phyloP scores from a whole-genome alignment of 2,113 vertebrate species.

The Carassius gibelio region DNA sequence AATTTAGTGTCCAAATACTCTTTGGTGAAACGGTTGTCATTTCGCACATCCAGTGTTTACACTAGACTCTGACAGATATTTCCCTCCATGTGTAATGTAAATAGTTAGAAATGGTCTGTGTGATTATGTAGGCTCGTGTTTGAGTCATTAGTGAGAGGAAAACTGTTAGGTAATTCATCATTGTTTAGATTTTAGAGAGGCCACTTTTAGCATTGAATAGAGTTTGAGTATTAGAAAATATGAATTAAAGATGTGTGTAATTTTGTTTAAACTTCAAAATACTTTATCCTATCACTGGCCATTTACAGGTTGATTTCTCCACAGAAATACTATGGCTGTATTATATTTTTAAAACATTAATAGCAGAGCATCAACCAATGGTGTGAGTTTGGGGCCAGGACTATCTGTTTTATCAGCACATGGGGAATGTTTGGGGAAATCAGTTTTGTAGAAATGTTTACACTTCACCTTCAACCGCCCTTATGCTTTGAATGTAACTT shows the following conservation, averaged over 20 bases:
- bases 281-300: too few relatives aligned
- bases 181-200: constrained; percentile 6
- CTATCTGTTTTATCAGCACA: neutral
- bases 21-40: neutral
- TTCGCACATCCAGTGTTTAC: neutral
- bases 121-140: constrained; percentile 7
- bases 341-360: neutral
- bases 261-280: neutral
- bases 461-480: neutral
- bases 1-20: neutral
- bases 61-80: neutral
- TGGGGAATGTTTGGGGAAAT: too few relatives aligned
- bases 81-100: neutral
- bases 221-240: neutral
- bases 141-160: constrained; percentile 1
- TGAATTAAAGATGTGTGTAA: neutral
- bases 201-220: neutral
- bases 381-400: neutral
- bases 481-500: neutral
- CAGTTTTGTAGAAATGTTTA: neutral
- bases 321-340: neutral
- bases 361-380: neutral
- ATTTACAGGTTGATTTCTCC: too few relatives aligned
- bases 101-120: neutral
- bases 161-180: neutral